A percentile compares a stretch with the other conserved stretches of the same genome.
Conservation (phyloP, 2,797 vertebrate genomes). For the Coranthus polyacanthus region DNA sequence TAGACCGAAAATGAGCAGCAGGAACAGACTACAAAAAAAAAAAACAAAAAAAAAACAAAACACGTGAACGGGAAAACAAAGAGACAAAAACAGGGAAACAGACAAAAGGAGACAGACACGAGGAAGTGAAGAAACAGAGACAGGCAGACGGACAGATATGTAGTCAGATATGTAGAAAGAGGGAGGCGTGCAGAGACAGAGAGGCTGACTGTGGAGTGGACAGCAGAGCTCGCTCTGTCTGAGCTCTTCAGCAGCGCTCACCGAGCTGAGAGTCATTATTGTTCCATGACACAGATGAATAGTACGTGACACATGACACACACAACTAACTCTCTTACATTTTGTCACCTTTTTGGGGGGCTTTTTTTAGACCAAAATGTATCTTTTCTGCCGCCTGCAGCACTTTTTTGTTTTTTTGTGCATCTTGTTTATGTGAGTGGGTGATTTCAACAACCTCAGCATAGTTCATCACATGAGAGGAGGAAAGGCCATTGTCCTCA, state of each 20-base stretch:
- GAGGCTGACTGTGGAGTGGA: conserved; percentile 48
- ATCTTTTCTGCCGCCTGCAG: conserved; percentile 1
- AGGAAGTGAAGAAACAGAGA: background rate
- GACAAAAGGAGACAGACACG: conserved; percentile 3
- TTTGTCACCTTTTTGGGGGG: conserved; percentile 49
- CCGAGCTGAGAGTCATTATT: conserved; percentile 68
- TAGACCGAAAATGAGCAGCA: background rate
- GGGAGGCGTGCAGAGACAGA: conserved; percentile 7
- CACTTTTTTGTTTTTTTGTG: conserved; percentile 26
- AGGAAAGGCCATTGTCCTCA: conserved; percentile 51
- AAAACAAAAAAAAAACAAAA: conserved; percentile 2
- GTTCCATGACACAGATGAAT: conserved; percentile 73
- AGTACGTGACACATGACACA: conserved; percentile 68
- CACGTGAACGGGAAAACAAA: conserved; percentile 1
- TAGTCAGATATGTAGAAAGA: background rate
- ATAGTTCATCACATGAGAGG: conserved; percentile 48
- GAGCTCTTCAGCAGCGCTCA: conserved; percentile 59
- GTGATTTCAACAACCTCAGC: conserved; percentile 42
- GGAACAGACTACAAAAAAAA: conserved; percentile 3
- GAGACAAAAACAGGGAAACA: conserved; percentile 6
- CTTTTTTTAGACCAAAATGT: conserved; percentile 7
- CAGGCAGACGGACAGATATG: conserved; percentile 1
- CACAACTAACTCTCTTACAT: conserved; percentile 44
- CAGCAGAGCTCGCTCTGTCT: conserved; percentile 39
- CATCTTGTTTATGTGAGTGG: conserved; percentile 35